Evolutionary conservation across 2,113 vertebrate species (phyloP), one percentile per base, ranked within the genome.

Genomic region (Ivindomyrus marchei): DNA sequence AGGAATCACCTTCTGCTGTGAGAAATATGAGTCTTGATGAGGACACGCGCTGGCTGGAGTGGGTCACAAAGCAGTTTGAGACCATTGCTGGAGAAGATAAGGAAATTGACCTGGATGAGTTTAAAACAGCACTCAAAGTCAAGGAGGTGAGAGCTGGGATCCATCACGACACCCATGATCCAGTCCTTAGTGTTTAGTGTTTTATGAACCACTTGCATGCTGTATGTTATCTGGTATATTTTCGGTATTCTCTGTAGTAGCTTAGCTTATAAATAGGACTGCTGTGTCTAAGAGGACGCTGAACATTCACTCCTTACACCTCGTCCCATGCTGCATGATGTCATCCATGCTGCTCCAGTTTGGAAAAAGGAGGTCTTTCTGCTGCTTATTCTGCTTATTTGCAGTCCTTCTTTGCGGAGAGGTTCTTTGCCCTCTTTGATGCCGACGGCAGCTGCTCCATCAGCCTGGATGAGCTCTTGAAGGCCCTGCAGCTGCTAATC

Each of bases 401-500:
- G 1, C 93, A 98, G 97, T 95, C 97, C 0, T 99, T 98, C 95
- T 99, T 99, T 0, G 97, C 97, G 0, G 97, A 99, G 95, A 92
- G 97, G 0, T 98, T 99, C 94, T 99, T 99, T 0, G 84, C 95
- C 0, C 95, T 98, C 13, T 97, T 98, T 1, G 97, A 99, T 90
- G 94, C 95, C 0, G 97, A 98, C 0, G 95, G 96, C 88, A 98
- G 97, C 0, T 94, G 96, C 88, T 96, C 96, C 93, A 96, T 98
- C 90, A 97, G 96, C 31, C 91, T 97, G 92, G 96, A 97, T 46
- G 97, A 99, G 94, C 95, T 98, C 80, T 94, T 97, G 89, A 89
- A 94, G 53, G 96, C 97, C 52, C 93, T 98, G 89, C 92, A 95
- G 91, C 96, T 96, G 39, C 96, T 99, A 19, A 94, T 97, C 9